Conservation (phyloP, 2,797 vertebrate genomes). For the Limosa lapponica region DNA sequence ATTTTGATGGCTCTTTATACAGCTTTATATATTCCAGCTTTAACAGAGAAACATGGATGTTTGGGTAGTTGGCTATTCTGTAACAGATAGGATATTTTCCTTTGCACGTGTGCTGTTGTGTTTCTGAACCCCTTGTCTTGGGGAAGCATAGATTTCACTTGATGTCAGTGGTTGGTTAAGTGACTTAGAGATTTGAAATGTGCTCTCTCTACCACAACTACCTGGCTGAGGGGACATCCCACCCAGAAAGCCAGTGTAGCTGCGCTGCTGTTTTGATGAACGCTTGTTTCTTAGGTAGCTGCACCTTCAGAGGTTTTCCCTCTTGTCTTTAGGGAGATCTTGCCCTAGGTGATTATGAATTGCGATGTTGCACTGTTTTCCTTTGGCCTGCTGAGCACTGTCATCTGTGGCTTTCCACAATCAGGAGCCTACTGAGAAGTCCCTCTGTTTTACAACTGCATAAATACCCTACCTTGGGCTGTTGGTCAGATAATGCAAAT, state of each 20-base stretch:
- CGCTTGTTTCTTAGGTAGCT: neutral
- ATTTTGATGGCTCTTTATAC: conserved; percentile 7
- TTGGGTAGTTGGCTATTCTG: neutral
- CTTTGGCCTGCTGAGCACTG: neutral
- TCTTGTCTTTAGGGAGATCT: neutral
- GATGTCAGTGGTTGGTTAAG: neutral
- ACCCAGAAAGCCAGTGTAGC: neutral
- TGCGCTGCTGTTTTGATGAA: neutral
- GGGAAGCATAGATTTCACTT: neutral
- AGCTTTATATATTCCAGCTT: neutral
- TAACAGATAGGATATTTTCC: neutral
- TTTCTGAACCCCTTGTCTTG: neutral
- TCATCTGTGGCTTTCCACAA: neutral
- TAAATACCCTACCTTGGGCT: neutral
- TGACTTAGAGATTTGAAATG: neutral
- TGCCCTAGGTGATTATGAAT: neutral
- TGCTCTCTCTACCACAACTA: neutral
- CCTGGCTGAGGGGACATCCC: neutral
- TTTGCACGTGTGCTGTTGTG: neutral
- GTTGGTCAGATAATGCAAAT: neutral
- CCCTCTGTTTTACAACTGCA: neutral
- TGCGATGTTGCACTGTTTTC: neutral
- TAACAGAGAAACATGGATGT: neutral
- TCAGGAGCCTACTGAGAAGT: neutral
- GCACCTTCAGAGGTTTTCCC: neutral